These are phyloP conservation scores for Neogobius melanostomus DNA, from an alignment of 2,113 vertebrate species.

Conservation along the genomic window DNA sequence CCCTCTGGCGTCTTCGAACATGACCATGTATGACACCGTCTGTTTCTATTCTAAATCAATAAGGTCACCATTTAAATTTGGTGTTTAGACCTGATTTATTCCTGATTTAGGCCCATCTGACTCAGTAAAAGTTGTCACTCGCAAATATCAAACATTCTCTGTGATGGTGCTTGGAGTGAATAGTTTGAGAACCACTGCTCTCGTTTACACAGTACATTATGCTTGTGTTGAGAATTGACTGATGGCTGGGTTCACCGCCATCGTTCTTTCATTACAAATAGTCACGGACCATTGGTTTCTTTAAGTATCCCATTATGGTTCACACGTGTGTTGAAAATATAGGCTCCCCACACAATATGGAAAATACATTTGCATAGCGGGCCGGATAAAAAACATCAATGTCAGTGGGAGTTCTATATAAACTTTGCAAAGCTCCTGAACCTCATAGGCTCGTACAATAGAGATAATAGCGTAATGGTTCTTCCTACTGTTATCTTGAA, in stretches of 20 bases:
- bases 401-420: not conserved
- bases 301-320: constrained; percentile 3
- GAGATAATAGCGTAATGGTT: not conserved
- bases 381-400: not conserved
- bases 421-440: not conserved
- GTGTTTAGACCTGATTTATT: not conserved
- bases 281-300: constrained; percentile 3
- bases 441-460: too few relatives aligned
- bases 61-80: too few relatives aligned
- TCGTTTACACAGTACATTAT: not conserved
- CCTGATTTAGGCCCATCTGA: not conserved
- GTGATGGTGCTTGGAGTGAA: not conserved
- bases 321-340: not conserved
- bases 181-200: constrained; percentile 3
- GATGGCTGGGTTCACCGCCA: constrained; percentile 2
- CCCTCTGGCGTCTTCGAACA: too few relatives aligned
- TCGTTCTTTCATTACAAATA: constrained; percentile 13
- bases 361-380: not conserved
- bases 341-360: not conserved
- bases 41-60: too few relatives aligned
- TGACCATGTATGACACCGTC: too few relatives aligned
- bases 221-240: constrained; percentile 3
- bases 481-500: not conserved
- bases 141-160: not conserved
- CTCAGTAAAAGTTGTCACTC: not conserved